These are phyloP conservation scores for Nothoprocta perdicaria DNA, from an alignment of 2,113 vertebrate species.

Conservation along the genomic window DNA sequence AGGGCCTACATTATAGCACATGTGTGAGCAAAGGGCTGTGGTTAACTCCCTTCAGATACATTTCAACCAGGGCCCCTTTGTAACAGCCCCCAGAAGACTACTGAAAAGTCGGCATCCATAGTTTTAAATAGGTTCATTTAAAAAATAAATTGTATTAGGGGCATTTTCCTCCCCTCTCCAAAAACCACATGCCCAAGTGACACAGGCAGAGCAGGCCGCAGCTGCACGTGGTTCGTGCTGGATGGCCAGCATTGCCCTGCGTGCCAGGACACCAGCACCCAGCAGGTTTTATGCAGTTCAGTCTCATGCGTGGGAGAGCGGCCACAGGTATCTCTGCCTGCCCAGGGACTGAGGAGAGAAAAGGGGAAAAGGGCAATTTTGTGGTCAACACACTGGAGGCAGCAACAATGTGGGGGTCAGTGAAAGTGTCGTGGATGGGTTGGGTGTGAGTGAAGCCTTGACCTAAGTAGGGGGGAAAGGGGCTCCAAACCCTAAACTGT, in stretches of 20 bases:
- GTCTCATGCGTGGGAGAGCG: background rate
- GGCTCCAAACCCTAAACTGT: accelerated
- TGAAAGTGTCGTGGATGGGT: background rate
- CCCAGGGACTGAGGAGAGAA: accelerated
- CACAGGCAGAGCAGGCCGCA: constrained; percentile 9
- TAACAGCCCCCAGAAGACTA: constrained; percentile 67
- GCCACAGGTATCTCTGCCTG: background rate
- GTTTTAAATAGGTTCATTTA: constrained; percentile 66
- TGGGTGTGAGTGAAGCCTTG: background rate
- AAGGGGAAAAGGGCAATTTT: background rate
- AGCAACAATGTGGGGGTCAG: background rate
- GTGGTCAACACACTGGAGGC: background rate
- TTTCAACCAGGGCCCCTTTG: constrained; percentile 63
- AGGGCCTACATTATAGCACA: constrained; percentile 64
- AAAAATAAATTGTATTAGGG: constrained; percentile 65
- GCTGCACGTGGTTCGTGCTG: background rate
- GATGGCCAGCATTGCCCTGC: background rate
- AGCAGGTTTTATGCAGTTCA: background rate
- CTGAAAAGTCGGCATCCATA: constrained; percentile 60
- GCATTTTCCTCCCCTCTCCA: background rate
- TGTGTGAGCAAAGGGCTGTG: constrained; percentile 56
- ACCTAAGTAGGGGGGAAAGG: background rate
- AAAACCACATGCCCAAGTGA: background rate
- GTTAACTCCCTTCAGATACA: constrained; percentile 72
- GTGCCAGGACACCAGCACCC: accelerated